Evolutionary conservation across 2,797 vertebrate genomes (phyloP).

Genomic region (Lepus townsendii): DNA sequence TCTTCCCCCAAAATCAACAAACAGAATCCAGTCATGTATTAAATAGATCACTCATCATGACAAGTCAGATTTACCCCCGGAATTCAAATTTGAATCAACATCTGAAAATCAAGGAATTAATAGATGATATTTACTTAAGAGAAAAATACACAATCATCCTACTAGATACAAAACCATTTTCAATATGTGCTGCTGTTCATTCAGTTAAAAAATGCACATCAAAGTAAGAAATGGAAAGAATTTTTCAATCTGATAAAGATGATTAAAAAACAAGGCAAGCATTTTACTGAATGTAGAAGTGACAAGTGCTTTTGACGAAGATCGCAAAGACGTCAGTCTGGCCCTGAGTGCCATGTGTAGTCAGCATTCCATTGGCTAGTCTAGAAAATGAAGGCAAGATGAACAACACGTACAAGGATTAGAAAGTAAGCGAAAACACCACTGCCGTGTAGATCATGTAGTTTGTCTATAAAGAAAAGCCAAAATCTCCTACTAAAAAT

Average conservation of each 20-base stretch:
- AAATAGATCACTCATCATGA: neutral
- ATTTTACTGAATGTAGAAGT: neutral
- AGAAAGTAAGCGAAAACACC: neutral
- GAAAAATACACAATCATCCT: neutral
- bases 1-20: neutral
- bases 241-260: neutral
- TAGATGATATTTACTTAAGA: neutral
- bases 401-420: neutral
- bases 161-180: neutral
- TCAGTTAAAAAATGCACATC: neutral
- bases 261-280: neutral
- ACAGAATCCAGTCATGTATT: neutral
- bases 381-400: neutral
- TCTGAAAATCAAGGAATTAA: conserved; percentile 10
- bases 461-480: neutral
- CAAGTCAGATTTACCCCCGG: neutral
- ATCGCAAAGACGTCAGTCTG: neutral
- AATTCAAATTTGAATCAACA: conserved; percentile 9
- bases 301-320: neutral
- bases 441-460: neutral
- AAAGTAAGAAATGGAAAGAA: neutral
- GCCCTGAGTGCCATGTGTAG: neutral
- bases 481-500: neutral
- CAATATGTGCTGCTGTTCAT: neutral
- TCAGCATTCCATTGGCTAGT: neutral